Evolutionary conservation across 35 echinoderm and acorn worm species (phyloP).

Genomic region (Patiria miniata): DNA sequence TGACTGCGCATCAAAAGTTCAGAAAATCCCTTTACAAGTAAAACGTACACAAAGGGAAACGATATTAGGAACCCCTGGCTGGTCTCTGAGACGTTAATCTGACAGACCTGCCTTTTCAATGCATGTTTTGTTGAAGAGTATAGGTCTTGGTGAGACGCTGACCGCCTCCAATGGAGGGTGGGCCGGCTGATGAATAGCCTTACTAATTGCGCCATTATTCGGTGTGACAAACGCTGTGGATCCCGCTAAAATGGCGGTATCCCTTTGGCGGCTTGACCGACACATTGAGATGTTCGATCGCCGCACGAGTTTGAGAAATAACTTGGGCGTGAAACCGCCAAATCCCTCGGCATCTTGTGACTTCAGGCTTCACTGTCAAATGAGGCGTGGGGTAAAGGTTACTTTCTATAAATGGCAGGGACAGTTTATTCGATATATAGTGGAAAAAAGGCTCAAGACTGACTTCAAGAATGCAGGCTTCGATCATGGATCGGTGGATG

Average conservation of each 20-base stretch:
- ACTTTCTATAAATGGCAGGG: no score
- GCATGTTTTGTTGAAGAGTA: neutral
- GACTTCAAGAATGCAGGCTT: no score
- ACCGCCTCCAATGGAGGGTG: neutral
- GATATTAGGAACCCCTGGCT: neutral
- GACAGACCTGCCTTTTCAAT: neutral
- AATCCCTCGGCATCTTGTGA: neutral
- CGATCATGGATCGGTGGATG: no score
- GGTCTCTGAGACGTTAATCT: neutral
- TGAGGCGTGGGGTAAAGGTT: neutral
- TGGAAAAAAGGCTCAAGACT: no score
- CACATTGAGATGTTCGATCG: slow-evolving; percentile 1
- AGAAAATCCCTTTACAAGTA: neutral
- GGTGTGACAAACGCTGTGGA: neutral
- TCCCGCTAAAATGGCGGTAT: neutral
- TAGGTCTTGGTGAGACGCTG: neutral
- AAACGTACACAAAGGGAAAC: neutral
- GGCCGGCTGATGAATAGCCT: neutral
- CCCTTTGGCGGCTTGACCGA: neutral
- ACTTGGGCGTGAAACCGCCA: neutral
- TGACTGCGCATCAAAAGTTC: neutral
- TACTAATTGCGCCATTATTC: slow-evolving; percentile 7
- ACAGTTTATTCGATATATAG: no score
- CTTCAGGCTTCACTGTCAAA: neutral
- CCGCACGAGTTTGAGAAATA: neutral